phyloP scores from a whole-genome alignment of 1,140 invertebrate species.

The Melitaea cinxia region DNA sequence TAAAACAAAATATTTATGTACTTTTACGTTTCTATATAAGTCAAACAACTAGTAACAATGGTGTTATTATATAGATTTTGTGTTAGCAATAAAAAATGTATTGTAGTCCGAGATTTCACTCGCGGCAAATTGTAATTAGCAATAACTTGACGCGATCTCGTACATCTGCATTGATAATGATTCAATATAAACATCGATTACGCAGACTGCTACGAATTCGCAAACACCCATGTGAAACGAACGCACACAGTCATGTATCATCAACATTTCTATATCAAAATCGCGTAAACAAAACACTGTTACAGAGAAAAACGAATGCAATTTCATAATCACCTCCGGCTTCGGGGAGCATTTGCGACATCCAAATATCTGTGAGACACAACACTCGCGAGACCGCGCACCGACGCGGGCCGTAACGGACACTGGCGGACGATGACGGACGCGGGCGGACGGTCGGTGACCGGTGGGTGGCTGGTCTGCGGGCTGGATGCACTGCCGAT shows the following conservation, averaged over 20 bases:
- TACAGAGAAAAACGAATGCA: background rate
- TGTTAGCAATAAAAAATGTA: background rate
- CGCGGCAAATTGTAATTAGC: background rate
- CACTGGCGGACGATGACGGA: constrained; percentile 5
- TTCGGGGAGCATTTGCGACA: constrained; percentile 73
- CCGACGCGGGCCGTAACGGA: constrained; percentile 1
- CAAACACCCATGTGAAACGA: background rate
- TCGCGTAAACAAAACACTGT: constrained; percentile 3
- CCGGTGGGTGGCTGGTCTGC: constrained; percentile 20
- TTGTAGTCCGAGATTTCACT: background rate
- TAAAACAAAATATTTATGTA: no score
- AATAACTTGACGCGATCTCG: background rate
- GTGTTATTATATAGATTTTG: background rate
- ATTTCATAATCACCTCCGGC: constrained; percentile 60
- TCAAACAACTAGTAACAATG: background rate
- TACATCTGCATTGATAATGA: constrained; percentile 6
- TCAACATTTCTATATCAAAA: background rate
- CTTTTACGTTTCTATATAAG: background rate
- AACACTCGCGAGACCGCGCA: constrained; percentile 23
- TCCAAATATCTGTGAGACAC: constrained; percentile 47
- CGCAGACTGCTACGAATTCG: background rate
- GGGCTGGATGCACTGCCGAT: constrained; percentile 41
- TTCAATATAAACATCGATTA: constrained; percentile 11
- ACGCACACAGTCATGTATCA: constrained; percentile 1
- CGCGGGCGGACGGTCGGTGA: constrained; percentile 12